Base-by-base conservation (phyloP, 1,140 invertebrate species). In the Neodiprion fabricii region DNA sequence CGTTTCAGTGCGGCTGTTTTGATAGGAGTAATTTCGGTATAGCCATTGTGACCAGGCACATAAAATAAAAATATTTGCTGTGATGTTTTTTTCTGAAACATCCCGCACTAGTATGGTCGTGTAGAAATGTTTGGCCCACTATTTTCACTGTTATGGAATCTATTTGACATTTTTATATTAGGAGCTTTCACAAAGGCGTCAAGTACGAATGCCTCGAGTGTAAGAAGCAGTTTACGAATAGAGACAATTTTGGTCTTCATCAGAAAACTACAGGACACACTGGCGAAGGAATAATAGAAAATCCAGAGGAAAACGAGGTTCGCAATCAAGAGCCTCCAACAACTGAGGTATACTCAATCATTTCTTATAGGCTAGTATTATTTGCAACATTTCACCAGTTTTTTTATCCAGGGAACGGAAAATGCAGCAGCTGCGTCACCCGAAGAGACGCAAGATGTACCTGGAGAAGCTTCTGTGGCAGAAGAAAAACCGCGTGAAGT, bases 131-230 rank as follows among this genome's bases (percentile, higher is more conserved):
- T 40, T 40, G 7, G 68, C 65, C 67, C 72, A 48, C 48, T 65
- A 70, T 50, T 73, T 61, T 72, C 11, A n/a, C n/a, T 10, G 47
- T 66, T 67, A 49, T 67, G 66, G 28, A 65, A 17, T 71, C 10
- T 65, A 53, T 71, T 48, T 73, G 48, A 48, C 21, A 66, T 28
- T 77, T 50, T 74, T 53, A 72, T 73, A 77, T 14, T 70, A 87
- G 87, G 77, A 88, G 80, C 75, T 83, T 81, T 77, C 91, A 83
- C 79, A 90, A 90, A 74, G 85, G 85, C 21, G 86, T 90, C 11
- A 88, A 87, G 74, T 91, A 88, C 78, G 85, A 88, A 67, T 92
- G 91, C 84, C 75, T 67, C 12, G 80, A 85, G 53, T 92, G 92
- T 81, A 81, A 83, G 17, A 82, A 85, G 67, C 76, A 84, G 68